Evolutionary conservation across 2,797 vertebrate species (phyloP).

Genomic region (Sebastes ruberrimus): DNA sequence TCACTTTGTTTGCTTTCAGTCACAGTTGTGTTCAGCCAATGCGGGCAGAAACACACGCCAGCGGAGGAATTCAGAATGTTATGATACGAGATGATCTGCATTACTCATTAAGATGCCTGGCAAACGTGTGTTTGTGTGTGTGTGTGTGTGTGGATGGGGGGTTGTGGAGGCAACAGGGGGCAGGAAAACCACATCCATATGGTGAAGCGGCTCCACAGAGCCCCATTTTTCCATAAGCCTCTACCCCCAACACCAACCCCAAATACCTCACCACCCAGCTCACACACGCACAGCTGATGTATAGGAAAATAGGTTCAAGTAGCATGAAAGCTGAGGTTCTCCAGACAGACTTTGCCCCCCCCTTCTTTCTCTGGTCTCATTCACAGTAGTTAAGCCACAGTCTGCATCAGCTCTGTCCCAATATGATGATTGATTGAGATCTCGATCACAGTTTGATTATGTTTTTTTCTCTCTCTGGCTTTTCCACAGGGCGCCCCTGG

Average conservation of each 20-base stretch:
- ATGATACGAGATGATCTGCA: constrained; percentile 60
- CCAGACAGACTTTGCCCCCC: constrained; percentile 54
- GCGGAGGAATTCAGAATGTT: constrained; percentile 59
- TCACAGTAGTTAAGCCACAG: constrained; percentile 44
- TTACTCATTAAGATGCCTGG: constrained; percentile 69
- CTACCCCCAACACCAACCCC: constrained; percentile 62
- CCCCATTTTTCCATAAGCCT: constrained; percentile 69
- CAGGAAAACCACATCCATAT: constrained; percentile 80
- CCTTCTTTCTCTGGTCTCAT: neutral
- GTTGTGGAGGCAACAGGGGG: constrained; percentile 46
- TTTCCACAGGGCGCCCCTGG: constrained; percentile 88
- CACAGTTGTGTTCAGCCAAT: constrained; percentile 32
- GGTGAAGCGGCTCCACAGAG: constrained; percentile 64
- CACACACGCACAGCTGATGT: constrained; percentile 53
- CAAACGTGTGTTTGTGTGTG: constrained; percentile 58
- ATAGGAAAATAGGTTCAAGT: constrained; percentile 66
- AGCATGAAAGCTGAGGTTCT: constrained; percentile 55
- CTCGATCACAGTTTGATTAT: constrained; percentile 40
- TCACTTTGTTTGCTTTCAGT: constrained; percentile 51
- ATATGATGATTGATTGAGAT: constrained; percentile 54
- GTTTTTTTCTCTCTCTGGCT: constrained; percentile 46
- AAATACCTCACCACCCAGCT: constrained; percentile 57
- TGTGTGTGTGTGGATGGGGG: constrained; percentile 21
- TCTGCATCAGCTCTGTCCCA: constrained; percentile 20
- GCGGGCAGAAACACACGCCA: constrained; percentile 43